These are phyloP conservation scores for Drosophila koepferae DNA, from an alignment of 2,888 invertebrate genomes.

Conservation along the genomic window DNA sequence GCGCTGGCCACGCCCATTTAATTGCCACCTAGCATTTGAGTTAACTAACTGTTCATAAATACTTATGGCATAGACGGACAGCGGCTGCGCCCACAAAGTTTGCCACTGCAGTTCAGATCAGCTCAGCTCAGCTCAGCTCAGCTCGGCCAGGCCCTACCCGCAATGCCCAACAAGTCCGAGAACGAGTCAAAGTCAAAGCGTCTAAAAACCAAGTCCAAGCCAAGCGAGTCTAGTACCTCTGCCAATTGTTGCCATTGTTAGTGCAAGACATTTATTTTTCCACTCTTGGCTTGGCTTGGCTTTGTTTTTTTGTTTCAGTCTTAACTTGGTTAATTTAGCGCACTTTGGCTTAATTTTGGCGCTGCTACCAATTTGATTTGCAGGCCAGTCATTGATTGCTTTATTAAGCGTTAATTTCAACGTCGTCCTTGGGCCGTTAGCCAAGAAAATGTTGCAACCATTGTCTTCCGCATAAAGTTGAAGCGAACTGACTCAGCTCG, in stretches of 20 bases:
- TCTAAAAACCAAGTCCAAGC: constrained; percentile 28
- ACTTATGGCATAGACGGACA: constrained; percentile 81
- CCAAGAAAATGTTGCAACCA: constrained; percentile 32
- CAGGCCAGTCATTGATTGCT: constrained; percentile 73
- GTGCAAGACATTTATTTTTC: constrained; percentile 76
- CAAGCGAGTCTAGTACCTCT: constrained; percentile 4
- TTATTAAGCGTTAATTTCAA: constrained; percentile 78
- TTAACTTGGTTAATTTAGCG: constrained; percentile 76
- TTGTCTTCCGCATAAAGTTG: constrained; percentile 61
- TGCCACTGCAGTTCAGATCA: constrained; percentile 46
- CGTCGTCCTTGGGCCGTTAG: constrained; percentile 65
- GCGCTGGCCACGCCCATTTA: constrained; percentile 72
- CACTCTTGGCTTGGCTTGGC: constrained; percentile 56
- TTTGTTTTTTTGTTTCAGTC: constrained; percentile 39
- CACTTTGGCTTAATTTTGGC: constrained; percentile 69
- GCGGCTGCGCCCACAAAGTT: constrained; percentile 78
- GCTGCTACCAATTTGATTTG: constrained; percentile 77
- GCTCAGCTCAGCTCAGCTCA: background rate
- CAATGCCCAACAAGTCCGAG: constrained; percentile 43
- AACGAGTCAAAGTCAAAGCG: constrained; percentile 39
- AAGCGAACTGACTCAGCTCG: constrained; percentile 20
- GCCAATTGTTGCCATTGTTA: constrained; percentile 70
- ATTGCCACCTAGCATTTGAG: constrained; percentile 81
- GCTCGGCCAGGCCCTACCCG: constrained; percentile 26
- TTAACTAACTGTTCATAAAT: constrained; percentile 81